These are phyloP conservation scores for Mylabris phalerata DNA, from an alignment of 1,140 invertebrate species.

Conservation along the genomic window DNA sequence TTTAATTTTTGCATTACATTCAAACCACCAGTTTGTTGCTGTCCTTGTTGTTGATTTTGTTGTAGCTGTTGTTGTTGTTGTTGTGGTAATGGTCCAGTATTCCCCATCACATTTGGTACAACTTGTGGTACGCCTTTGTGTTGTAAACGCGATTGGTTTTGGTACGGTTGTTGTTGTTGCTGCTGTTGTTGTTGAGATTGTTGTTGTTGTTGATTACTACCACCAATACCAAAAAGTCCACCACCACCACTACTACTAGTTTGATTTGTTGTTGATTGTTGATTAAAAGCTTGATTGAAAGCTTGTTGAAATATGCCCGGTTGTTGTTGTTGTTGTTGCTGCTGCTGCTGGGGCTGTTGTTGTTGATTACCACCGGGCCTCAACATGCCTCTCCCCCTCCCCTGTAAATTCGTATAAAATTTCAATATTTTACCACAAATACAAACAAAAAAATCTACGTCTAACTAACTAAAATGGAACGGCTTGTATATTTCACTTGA, in stretches of 20 bases:
- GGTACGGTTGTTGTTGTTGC: constrained; percentile 15
- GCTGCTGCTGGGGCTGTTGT: constrained; percentile 20
- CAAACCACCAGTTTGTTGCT: constrained; percentile 46
- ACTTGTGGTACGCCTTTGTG: constrained; percentile 53
- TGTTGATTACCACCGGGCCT: constrained; percentile 42
- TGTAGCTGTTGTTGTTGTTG: constrained; percentile 39
- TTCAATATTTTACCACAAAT: too few relatives aligned
- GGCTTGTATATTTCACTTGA: too few relatives aligned
- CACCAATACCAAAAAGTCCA: constrained; percentile 34
- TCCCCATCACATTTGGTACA: constrained; percentile 47
- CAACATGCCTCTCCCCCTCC: constrained; percentile 42
- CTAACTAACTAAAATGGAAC: too few relatives aligned
- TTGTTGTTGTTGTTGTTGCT: constrained; percentile 22
- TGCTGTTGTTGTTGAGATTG: constrained; percentile 30
- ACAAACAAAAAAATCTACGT: too few relatives aligned
- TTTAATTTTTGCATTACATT: constrained; percentile 77
- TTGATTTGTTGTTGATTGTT: constrained; percentile 7
- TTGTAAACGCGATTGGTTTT: constrained; percentile 30
- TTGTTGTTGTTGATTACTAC: constrained; percentile 30
- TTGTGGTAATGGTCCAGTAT: constrained; percentile 34
- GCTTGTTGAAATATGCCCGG: constrained; percentile 14
- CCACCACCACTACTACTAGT: constrained; percentile 6
- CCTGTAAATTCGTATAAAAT: constrained; percentile 24
- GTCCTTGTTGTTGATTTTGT: constrained; percentile 38
- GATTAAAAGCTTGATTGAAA: constrained; percentile 1